phyloP scores from a whole-genome alignment of 2,113 vertebrate genomes.

The Fregetta grallaria region DNA sequence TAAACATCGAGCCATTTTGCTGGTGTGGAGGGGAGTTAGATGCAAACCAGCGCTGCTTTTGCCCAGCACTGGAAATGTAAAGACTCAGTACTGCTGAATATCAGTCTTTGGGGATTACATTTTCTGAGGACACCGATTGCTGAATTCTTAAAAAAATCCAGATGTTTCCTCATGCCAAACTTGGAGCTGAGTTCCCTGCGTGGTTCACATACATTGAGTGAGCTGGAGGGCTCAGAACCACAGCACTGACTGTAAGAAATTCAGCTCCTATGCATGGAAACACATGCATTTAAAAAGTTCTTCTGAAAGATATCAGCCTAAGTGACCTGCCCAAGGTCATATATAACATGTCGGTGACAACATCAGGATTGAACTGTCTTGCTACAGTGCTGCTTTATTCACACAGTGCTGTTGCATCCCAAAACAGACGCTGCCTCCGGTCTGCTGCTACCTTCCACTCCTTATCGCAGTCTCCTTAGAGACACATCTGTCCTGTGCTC shows the following conservation, averaged over 20 bases:
- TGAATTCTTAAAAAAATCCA: not conserved
- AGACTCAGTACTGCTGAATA: not conserved
- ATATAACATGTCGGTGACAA: not conserved
- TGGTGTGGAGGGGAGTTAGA: not conserved
- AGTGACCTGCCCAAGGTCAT: slow-evolving; percentile 49
- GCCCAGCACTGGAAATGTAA: not conserved
- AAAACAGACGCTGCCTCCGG: not conserved
- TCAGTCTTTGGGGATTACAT: not conserved
- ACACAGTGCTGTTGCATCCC: not conserved
- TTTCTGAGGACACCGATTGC: not conserved
- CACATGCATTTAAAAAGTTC: not conserved
- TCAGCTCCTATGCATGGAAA: not conserved
- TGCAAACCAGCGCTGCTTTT: not conserved
- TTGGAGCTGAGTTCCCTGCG: not conserved
- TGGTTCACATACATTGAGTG: not conserved
- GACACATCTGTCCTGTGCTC: slow-evolving; percentile 55
- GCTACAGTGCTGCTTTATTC: slow-evolving; percentile 3
- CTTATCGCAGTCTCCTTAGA: slow-evolving; percentile 43
- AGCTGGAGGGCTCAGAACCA: not conserved
- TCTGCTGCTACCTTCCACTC: not conserved
- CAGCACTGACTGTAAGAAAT: not conserved
- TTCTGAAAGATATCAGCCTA: not conserved
- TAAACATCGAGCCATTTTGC: not conserved
- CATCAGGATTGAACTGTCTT: not conserved
- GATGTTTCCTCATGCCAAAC: not conserved